A percentile compares a stretch with the other conserved stretches of the same genome.
phyloP scores from a whole-genome alignment of 2,113 vertebrate genomes.

The Vireo altiloquus region DNA sequence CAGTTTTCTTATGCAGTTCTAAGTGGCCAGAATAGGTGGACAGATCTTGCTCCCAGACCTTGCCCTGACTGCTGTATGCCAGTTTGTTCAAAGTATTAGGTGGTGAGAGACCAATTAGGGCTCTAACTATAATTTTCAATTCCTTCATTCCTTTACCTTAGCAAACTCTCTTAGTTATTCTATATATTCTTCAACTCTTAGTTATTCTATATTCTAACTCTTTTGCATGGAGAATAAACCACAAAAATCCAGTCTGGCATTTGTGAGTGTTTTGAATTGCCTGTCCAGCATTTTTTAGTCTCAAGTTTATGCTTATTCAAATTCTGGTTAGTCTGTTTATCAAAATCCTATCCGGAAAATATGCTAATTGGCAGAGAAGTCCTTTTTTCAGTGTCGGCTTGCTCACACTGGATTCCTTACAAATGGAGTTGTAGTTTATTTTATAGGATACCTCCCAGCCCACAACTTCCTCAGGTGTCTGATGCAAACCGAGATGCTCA shows the following conservation, averaged over 20 bases:
- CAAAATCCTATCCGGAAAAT: not conserved
- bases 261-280: not conserved
- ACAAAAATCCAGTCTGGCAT: not conserved
- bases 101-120: not conserved
- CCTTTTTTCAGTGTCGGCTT: not conserved
- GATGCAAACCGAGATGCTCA: not conserved
- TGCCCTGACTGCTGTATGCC: not conserved
- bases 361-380: not conserved
- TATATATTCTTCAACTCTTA: not conserved
- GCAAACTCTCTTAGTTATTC: not conserved
- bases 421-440: not conserved
- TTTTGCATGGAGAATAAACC: not conserved
- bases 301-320: not conserved
- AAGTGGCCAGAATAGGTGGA: not conserved
- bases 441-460: not conserved
- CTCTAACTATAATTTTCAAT: not conserved
- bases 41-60: not conserved
- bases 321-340: not conserved
- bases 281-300: not conserved
- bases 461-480: slow-evolving; percentile 16
- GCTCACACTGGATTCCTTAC: not conserved
- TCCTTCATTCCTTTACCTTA: not conserved
- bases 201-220: not conserved
- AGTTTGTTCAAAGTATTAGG: not conserved
- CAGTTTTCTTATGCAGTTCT: not conserved